Evolutionary conservation across 2,113 vertebrate genomes (phyloP).

Genomic region (Phocoena sinus): DNA sequence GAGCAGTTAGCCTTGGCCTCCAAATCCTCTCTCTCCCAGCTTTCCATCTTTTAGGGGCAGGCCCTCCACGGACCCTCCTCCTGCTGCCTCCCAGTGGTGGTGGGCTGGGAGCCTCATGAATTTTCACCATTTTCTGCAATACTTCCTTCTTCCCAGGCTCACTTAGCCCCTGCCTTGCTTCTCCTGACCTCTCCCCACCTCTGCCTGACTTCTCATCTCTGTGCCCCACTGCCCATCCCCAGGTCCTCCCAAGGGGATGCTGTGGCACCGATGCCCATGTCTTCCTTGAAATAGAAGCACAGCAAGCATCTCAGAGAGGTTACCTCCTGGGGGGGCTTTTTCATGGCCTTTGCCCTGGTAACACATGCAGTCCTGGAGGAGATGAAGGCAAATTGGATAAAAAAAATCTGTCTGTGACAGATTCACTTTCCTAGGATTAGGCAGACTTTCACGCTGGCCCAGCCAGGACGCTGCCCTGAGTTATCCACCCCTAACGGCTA

Average conservation of each 20-base stretch:
- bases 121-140: not conserved
- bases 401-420: not conserved
- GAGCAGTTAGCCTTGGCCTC: not conserved
- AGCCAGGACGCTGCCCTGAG: not conserved
- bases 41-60: not conserved
- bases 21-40: not conserved
- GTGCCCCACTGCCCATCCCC: accelerated
- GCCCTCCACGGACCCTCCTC: not conserved
- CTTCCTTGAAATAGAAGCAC: not conserved
- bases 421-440: not conserved
- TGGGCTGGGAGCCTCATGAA: not conserved
- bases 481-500: not conserved
- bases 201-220: not conserved
- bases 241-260: not conserved
- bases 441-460: not conserved
- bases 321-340: not conserved
- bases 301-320: not conserved
- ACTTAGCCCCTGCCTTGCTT: not conserved
- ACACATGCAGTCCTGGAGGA: not conserved
- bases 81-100: not conserved
- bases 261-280: accelerated
- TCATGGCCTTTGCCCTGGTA: not conserved
- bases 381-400: not conserved
- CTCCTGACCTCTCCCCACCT: not conserved
- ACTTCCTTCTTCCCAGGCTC: not conserved